Evolutionary conservation across 2,888 invertebrate species (phyloP).

Genomic region (Galeopsomyia nigrocyanea): DNA sequence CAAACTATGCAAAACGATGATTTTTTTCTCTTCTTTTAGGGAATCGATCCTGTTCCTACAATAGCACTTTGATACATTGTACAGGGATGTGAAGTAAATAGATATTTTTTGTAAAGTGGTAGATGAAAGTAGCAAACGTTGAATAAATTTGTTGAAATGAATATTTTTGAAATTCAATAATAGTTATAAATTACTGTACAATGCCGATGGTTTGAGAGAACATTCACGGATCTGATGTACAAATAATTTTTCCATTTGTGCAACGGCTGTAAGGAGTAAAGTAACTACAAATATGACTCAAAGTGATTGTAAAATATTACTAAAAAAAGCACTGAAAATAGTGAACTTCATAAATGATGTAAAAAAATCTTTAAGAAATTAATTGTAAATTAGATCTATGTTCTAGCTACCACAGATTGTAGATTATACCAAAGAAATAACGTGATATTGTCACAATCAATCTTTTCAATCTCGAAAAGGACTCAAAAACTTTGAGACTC

Average conservation of each 20-base stretch:
- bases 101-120: conserved; percentile 43
- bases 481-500: conserved; percentile 36
- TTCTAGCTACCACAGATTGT: conserved; percentile 14
- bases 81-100: conserved; percentile 33
- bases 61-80: conserved; percentile 38
- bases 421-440: conserved; percentile 13
- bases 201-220: conserved; percentile 15
- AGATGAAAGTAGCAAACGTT: conserved; percentile 28
- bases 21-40: conserved; percentile 14
- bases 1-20: too few relatives aligned
- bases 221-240: conserved; percentile 14
- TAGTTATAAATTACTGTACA: conserved; percentile 28
- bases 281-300: conserved; percentile 13
- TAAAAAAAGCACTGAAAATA: conserved; percentile 20
- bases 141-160: conserved; percentile 26
- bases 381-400: conserved; percentile 13
- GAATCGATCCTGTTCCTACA: conserved; percentile 42
- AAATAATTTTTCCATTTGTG: conserved; percentile 16
- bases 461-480: conserved; percentile 12
- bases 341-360: conserved; percentile 12
- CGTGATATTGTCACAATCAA: conserved; percentile 1
- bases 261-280: conserved; percentile 29
- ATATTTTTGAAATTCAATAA: conserved; percentile 43
- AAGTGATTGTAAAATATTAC: conserved; percentile 28
- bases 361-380: conserved; percentile 7